phyloP scores from a whole-genome alignment of 92 coral and sea anemone species.

The Bergia puertoricense region DNA sequence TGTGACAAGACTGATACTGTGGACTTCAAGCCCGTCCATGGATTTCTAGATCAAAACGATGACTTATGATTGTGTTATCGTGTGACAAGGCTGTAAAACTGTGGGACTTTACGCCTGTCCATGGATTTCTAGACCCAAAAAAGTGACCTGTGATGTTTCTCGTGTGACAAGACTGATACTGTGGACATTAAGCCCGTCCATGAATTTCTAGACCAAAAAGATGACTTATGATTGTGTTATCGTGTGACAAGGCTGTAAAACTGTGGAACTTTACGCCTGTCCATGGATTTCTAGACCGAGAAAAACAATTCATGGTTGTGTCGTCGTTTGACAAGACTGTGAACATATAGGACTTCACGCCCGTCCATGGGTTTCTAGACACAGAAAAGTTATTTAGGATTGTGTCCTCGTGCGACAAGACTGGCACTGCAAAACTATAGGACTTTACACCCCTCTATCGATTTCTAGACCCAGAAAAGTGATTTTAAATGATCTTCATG shows the following conservation, averaged over 20 bases:
- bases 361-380: conserved; percentile 39
- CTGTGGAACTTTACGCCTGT: conserved; percentile 93
- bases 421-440: conserved; percentile 86
- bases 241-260: conserved; percentile 85
- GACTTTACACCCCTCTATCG: conserved; percentile 90
- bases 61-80: conserved; percentile 26
- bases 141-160: background rate
- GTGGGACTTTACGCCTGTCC: conserved; percentile 93
- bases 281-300: conserved; percentile 79
- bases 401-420: conserved; percentile 68
- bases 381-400: background rate
- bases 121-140: conserved; percentile 74
- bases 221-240: background rate
- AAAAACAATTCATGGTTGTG: background rate
- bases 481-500: background rate
- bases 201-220: background rate
- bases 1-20: conserved; percentile 91
- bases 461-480: conserved; percentile 66
- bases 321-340: conserved; percentile 60
- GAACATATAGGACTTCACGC: conserved; percentile 87
- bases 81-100: conserved; percentile 96
- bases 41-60: too few species aligned
- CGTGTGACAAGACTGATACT: conserved; percentile 72
- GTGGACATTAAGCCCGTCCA: conserved; percentile 80
- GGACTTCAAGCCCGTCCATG: conserved; percentile 81